Evolutionary conservation across 2,888 invertebrate genomes (phyloP).

Genomic region (Dasypolia templi): DNA sequence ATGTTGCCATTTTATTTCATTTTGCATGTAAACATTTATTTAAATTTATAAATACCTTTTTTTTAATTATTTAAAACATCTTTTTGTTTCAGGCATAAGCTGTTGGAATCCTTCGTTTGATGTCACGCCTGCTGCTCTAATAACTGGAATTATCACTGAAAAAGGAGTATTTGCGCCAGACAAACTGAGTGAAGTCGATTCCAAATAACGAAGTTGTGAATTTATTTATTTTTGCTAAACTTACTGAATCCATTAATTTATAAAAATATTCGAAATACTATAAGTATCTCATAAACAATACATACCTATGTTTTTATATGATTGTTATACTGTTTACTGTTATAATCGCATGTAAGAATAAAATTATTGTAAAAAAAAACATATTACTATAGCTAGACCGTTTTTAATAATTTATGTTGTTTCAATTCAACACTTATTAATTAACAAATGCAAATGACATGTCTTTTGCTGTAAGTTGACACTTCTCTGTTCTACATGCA

Average conservation of each 20-base stretch:
- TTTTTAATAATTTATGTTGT: conserved; percentile 10
- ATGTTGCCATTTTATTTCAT: background rate
- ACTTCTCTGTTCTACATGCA: no score
- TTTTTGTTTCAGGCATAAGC: conserved; percentile 92
- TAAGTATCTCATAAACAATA: conserved; percentile 57
- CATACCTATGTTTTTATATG: conserved; percentile 67
- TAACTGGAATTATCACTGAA: conserved; percentile 98
- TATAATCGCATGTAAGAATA: conserved; percentile 69
- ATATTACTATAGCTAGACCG: conserved; percentile 1
- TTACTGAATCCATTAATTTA: conserved; percentile 53
- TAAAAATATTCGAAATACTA: conserved; percentile 60
- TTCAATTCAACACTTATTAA: background rate
- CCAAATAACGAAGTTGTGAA: conserved; percentile 60
- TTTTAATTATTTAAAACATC: background rate
- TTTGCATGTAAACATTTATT: background rate
- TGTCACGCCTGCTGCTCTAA: conserved; percentile 97
- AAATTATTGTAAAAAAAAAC: conserved; percentile 61
- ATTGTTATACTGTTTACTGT: conserved; percentile 68
- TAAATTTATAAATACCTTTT: background rate
- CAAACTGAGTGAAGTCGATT: conserved; percentile 78
- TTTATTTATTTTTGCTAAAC: conserved; percentile 48
- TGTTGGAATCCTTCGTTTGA: conserved; percentile 99
- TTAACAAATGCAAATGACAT: no score
- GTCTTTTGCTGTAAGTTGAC: no score
- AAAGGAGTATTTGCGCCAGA: conserved; percentile 95